These are phyloP conservation scores for Malthinus flaveolus DNA, from an alignment of 2,888 invertebrate genomes.

Conservation along the genomic window DNA sequence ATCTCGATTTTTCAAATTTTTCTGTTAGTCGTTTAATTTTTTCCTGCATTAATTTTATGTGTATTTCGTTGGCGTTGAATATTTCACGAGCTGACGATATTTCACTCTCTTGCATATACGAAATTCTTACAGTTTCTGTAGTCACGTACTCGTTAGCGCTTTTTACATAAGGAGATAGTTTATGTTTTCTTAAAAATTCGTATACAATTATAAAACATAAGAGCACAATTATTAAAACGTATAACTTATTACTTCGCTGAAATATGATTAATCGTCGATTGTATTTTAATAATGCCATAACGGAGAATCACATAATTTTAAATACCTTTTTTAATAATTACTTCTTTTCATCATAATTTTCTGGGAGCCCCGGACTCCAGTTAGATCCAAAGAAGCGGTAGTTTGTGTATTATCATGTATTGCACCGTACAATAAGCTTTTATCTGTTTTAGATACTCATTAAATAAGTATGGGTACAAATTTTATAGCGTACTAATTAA, in stretches of 20 bases:
- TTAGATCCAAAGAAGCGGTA: neutral
- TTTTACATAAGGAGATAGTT: neutral
- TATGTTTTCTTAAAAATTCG: slow-evolving; percentile 6
- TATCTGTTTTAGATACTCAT: too few relatives aligned
- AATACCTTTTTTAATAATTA: too few relatives aligned
- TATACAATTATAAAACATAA: slow-evolving; percentile 1
- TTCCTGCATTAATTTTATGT: slow-evolving; percentile 38
- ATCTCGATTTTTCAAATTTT: slow-evolving; percentile 39
- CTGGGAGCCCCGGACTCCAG: neutral
- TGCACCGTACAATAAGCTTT: too few relatives aligned
- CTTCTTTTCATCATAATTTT: neutral
- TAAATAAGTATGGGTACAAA: too few relatives aligned
- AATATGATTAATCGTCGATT: slow-evolving; percentile 7
- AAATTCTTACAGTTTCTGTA: neutral
- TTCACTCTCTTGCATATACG: slow-evolving; percentile 1
- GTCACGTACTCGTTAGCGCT: neutral
- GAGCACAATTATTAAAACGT: neutral
- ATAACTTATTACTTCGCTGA: neutral
- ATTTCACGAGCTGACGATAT: slow-evolving; percentile 12
- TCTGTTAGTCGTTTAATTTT: slow-evolving; percentile 41
- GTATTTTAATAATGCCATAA: slow-evolving; percentile 13
- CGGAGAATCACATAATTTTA: neutral
- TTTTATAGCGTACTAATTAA: too few relatives aligned
- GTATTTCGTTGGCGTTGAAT: slow-evolving; percentile 34
- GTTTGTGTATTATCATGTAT: too few relatives aligned